Percentiles rank a stretch among this genome's conserved stretches.
phyloP scores from a whole-genome alignment of 2,888 invertebrate genomes.

The Cyclophora albipunctata region DNA sequence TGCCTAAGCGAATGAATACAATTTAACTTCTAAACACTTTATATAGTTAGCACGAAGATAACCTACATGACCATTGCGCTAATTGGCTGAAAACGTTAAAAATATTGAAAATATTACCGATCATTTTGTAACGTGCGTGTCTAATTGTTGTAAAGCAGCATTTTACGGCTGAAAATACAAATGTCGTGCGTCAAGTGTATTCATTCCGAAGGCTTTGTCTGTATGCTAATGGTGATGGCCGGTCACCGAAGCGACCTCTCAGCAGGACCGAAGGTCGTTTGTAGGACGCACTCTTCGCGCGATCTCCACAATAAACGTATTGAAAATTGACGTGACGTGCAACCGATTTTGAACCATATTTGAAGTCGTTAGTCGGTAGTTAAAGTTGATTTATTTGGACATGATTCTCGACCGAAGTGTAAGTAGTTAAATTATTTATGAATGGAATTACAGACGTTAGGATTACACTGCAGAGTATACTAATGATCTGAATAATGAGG shows the following conservation, averaged over 20 bases:
- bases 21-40: too few relatives aligned
- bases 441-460: too few relatives aligned
- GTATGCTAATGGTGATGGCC: conserved; percentile 60
- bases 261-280: conserved; percentile 59
- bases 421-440: too few relatives aligned
- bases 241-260: conserved; percentile 60
- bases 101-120: background rate
- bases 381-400: background rate
- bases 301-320: conserved; percentile 22
- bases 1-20: too few relatives aligned
- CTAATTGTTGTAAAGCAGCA: conserved; percentile 25
- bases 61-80: background rate
- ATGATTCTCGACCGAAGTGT: background rate
- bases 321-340: conserved; percentile 24
- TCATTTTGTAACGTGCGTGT: background rate
- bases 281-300: conserved; percentile 48
- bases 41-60: too few relatives aligned
- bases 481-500: too few relatives aligned
- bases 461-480: too few relatives aligned
- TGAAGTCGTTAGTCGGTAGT: background rate
- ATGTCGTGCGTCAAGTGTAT: conserved; percentile 60
- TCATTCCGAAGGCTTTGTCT: conserved; percentile 62
- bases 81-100: background rate
- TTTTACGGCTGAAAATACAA: conserved; percentile 33
- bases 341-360: conserved; percentile 27